Evolutionary conservation across 2,113 vertebrate species (phyloP).

Genomic region (Oxyura jamaicensis): DNA sequence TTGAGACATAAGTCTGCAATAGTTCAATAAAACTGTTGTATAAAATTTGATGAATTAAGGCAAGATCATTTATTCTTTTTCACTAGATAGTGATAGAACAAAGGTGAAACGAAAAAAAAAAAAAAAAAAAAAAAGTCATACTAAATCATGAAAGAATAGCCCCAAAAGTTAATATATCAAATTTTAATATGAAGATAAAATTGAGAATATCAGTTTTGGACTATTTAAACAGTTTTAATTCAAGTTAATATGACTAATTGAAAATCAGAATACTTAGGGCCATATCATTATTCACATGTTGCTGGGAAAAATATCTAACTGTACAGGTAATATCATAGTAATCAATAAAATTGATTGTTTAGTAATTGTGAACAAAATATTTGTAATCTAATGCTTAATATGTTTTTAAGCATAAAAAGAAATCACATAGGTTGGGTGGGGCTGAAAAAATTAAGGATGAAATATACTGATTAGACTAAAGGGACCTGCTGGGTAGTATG

Average conservation of each 20-base stretch:
- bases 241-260: not conserved
- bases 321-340: not conserved
- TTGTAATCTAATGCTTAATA: not conserved
- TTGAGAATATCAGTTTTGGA: not conserved
- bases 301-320: not conserved
- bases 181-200: not conserved
- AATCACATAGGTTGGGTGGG: not conserved
- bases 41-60: not conserved
- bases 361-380: not conserved
- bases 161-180: not conserved
- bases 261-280: not conserved
- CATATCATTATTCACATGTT: not conserved
- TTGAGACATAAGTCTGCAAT: not conserved
- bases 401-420: not conserved
- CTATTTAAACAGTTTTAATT: not conserved
- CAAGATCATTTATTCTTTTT: not conserved
- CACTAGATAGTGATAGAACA: not conserved
- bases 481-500: accelerated
- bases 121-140: no score
- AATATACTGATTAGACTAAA: not conserved
- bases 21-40: not conserved
- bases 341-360: not conserved
- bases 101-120: not conserved
- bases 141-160: not conserved
- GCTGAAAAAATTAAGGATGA: not conserved